These are phyloP conservation scores for Euzetes globulus DNA, from an alignment of 2,888 invertebrate species.

Conservation along the genomic window DNA sequence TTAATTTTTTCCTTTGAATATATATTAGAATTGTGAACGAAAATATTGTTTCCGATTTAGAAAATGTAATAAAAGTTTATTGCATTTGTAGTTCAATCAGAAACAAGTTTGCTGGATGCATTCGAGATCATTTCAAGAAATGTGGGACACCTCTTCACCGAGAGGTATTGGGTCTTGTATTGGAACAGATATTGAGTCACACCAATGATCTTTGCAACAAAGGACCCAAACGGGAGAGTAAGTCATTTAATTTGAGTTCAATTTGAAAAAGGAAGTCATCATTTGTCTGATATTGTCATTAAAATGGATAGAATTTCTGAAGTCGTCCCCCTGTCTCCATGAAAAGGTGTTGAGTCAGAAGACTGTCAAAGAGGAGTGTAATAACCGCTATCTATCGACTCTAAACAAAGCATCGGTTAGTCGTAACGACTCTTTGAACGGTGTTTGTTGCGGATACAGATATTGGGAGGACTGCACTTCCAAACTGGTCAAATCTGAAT, in stretches of 20 bases:
- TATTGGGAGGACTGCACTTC: not conserved
- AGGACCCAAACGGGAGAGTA: constrained; percentile 19
- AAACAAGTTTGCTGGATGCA: not conserved
- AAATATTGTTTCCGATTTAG: not conserved
- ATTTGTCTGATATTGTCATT: too few relatives aligned
- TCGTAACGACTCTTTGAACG: not conserved
- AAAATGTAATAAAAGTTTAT: too few relatives aligned
- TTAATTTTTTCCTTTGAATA: too few relatives aligned
- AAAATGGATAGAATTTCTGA: not conserved
- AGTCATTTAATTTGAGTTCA: not conserved
- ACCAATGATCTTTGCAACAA: constrained; percentile 20
- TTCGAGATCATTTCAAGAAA: constrained; percentile 20
- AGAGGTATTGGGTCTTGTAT: constrained; percentile 10
- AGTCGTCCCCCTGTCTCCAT: not conserved
- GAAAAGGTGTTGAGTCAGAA: constrained; percentile 8
- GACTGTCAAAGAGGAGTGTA: not conserved
- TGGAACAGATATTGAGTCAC: constrained; percentile 23
- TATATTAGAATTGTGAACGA: too few relatives aligned
- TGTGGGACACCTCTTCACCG: constrained; percentile 31
- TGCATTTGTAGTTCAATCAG: constrained; percentile 2
- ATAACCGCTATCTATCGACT: not conserved
- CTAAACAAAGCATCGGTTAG: not conserved
- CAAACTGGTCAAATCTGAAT: not conserved
- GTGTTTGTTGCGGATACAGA: not conserved
- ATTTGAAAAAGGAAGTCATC: too few relatives aligned